Percentiles rank a stretch among this genome's conserved stretches.
These are phyloP conservation scores for Tanypteryx hageni DNA, from an alignment of 2,888 invertebrate genomes.

Conservation along the genomic window DNA sequence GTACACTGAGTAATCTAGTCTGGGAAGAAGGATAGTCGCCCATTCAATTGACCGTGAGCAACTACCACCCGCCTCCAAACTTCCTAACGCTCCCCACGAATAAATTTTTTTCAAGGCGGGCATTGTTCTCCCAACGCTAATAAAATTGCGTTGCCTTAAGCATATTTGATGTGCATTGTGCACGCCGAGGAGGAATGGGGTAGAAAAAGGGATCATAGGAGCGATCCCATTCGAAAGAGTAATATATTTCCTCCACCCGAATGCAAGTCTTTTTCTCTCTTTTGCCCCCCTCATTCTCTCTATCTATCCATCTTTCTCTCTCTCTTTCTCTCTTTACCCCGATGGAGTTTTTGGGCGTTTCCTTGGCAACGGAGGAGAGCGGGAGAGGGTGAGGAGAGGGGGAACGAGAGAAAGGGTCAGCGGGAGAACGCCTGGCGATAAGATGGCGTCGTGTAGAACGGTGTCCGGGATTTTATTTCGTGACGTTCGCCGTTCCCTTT, in stretches of 20 bases:
- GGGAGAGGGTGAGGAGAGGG: background rate
- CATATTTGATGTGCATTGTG: no score
- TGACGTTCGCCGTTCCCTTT: background rate
- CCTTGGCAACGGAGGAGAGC: constrained; percentile 32
- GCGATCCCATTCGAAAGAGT: background rate
- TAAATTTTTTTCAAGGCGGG: no score
- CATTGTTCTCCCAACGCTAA: no score
- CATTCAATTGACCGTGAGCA: background rate
- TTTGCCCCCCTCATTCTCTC: background rate
- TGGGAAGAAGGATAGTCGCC: constrained; percentile 4
- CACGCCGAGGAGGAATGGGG: no score
- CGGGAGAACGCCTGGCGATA: background rate
- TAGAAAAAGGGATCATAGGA: background rate
- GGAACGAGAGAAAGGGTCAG: background rate
- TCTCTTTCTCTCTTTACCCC: background rate
- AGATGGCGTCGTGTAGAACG: constrained; percentile 46
- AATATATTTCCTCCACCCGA: background rate
- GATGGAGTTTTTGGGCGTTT: constrained; percentile 37
- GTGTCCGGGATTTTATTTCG: constrained; percentile 20
- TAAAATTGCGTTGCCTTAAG: no score
- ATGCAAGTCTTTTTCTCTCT: background rate
- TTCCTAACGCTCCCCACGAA: background rate
- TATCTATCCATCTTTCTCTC: background rate
- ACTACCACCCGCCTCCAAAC: background rate
- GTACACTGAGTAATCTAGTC: background rate